Evolutionary conservation across 2,113 vertebrate genomes (phyloP), one percentile per base, ranked within the genome.

Genomic region (Pyxicephalus adspersus): DNA sequence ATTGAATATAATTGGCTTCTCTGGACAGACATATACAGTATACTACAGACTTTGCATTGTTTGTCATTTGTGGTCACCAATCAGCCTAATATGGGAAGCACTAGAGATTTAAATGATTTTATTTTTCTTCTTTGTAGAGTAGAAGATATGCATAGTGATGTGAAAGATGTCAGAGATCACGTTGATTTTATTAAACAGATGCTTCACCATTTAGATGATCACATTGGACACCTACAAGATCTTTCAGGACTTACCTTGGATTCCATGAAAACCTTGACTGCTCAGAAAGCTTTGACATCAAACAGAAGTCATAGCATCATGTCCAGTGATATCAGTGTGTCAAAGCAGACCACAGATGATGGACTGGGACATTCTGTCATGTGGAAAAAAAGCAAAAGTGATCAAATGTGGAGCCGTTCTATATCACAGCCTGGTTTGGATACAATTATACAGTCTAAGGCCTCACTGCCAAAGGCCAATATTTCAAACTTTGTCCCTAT

Each of bases 181-280:
- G 94, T 95, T 20, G 94, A 91, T 88, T 94, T 92, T 68, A 94
- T 94, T 83, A 94, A 94, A 82, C 90, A 90, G 34, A 94, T 93
- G 63, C 80, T 94, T 85, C 93, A 93, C 85, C 92, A 92, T 1
- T 84, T 95, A 86, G 94, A 95, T 83, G 92, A 93, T 17, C 94
- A 95, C 82, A 94, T 95, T n/a, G 94, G 94, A 15, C 94, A 95
- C 87, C 87, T 95, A 52, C 94, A 95, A 85, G 94, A 95, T 83
- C 90, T 95, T 6, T 94, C 92, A 0, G 94, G 90, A 16, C 89
- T 95, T 50, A 95, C 93, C 0, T 92, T 94, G 86, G 94, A 95
- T 88, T 94, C 93, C 4, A 83, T 94, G 64, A 95, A 94, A 85
- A 90, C 92, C 8, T 88, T 95, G 19, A 93, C 92, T 0, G 94